These are phyloP conservation scores for Percina caprodes DNA, from an alignment of 2,113 vertebrate species.

Conservation along the genomic window DNA sequence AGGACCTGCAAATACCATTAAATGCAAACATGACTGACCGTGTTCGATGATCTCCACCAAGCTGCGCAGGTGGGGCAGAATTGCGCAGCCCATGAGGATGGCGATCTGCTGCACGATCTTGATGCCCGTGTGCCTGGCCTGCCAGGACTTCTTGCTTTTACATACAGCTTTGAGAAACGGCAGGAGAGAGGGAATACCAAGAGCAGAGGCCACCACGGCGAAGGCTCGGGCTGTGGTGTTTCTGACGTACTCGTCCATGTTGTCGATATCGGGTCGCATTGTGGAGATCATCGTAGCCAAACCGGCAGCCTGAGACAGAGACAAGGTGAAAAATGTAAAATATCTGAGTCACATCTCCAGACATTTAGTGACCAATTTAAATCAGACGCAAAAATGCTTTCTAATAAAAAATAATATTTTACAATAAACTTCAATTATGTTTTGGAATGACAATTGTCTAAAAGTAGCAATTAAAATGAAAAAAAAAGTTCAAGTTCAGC, in stretches of 20 bases:
- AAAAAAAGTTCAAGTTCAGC: too few relatives aligned
- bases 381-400: background rate
- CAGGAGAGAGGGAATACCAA: slow-evolving; percentile 97
- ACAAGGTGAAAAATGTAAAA: background rate
- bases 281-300: slow-evolving; percentile 99
- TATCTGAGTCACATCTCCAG: background rate
- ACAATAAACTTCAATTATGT: too few relatives aligned
- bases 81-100: slow-evolving; percentile 99
- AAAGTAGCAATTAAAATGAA: too few relatives aligned
- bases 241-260: slow-evolving; percentile 99
- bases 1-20: background rate
- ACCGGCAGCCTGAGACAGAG: slow-evolving; percentile 90
- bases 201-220: slow-evolving; percentile 96
- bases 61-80: slow-evolving; percentile 97
- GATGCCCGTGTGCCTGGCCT: slow-evolving; percentile 97
- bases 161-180: slow-evolving; percentile 99
- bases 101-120: slow-evolving; percentile 99
- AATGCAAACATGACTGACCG: slow-evolving; percentile 83
- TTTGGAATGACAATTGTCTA: too few relatives aligned
- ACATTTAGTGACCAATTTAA: background rate
- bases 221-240: slow-evolving; percentile 99
- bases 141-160: slow-evolving; percentile 99
- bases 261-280: slow-evolving; percentile 99
- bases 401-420: too few relatives aligned
- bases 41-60: slow-evolving; percentile 99